phyloP scores from a whole-genome alignment of 2,888 invertebrate species.

The Bugulina stolonifera region DNA sequence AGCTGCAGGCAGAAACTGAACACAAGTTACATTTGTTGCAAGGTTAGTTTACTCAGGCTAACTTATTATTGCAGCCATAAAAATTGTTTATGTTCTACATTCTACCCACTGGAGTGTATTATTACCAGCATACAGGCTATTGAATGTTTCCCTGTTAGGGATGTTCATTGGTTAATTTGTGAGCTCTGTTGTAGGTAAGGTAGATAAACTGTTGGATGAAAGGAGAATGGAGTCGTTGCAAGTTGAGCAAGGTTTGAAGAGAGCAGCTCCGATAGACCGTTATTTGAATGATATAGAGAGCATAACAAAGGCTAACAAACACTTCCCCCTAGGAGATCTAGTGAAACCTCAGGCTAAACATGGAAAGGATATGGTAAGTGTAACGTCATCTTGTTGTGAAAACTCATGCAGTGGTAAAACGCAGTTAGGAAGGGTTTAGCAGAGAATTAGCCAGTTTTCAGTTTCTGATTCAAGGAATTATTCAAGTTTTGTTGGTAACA shows the following conservation, averaged over 20 bases:
- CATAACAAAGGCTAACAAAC: not conserved
- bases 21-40: not conserved
- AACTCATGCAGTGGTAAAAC: too few relatives aligned
- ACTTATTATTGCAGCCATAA: too few relatives aligned
- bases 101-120: too few relatives aligned
- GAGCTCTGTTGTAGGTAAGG: not conserved
- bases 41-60: too few relatives aligned
- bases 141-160: too few relatives aligned
- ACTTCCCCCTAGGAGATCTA: not conserved
- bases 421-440: too few relatives aligned
- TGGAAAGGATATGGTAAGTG: not conserved
- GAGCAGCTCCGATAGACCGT: slow-evolving; percentile 9
- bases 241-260: not conserved
- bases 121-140: too few relatives aligned
- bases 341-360: not conserved
- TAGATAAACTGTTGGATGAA: slow-evolving; percentile 10
- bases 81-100: too few relatives aligned
- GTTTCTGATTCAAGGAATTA: too few relatives aligned
- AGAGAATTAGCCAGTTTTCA: too few relatives aligned
- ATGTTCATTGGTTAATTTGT: not conserved
- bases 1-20: not conserved
- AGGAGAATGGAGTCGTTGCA: slow-evolving; percentile 5
- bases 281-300: not conserved
- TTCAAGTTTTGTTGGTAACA: too few relatives aligned
- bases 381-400: too few relatives aligned